Base-by-base conservation (phyloP, 2,797 vertebrate genomes). In the Bovichtus variegatus region DNA sequence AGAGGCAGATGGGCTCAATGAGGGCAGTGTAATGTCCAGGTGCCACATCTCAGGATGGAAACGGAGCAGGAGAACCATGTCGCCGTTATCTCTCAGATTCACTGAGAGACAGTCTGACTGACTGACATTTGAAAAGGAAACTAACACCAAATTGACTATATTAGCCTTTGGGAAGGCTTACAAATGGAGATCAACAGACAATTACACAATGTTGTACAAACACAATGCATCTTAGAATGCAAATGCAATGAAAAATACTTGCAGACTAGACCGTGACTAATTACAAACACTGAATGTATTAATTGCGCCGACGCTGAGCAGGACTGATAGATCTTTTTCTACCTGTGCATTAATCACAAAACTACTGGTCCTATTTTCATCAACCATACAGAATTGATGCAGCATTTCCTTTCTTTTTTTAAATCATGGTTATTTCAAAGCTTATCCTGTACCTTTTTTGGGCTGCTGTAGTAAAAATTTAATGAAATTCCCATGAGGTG, bases 401-500 rank as follows among this genome's bases (percentile, higher is more conserved):
- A 36, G 64, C 49, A 16, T n/a, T n/a, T n/a, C n/a, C n/a, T 55
- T 55, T 34, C 31, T 34, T 18, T 64, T 63, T 36, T 46, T 0
- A 40, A 58, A 60, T 29, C 0, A 19, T 46, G 27, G 18, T 46
- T 74, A 67, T 79, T 75, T 71, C 23, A 82, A 59, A 81, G 57
- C 60, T 80, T 84, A 79, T 83, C 43, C 71, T 67, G 5, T 41
- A 6, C n/a, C 9, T 71, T 46, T 64, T 82, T 65, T 65, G 12
- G 71, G 21, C 11, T 40, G 51, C 51, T 53, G 23, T 70, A 74
- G 59, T 78, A 47, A 78, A 83, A 64, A 66, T 87, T 86, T 79
- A 91, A 89, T 89, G 85, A 72, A 80, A 86, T 82, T 78, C 83
- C 38, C 38, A 80, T 74, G 85, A 70, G 51, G 79, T 60, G 75